Conservation (phyloP, 1,140 invertebrate species). For the Plutomurus gul region DNA sequence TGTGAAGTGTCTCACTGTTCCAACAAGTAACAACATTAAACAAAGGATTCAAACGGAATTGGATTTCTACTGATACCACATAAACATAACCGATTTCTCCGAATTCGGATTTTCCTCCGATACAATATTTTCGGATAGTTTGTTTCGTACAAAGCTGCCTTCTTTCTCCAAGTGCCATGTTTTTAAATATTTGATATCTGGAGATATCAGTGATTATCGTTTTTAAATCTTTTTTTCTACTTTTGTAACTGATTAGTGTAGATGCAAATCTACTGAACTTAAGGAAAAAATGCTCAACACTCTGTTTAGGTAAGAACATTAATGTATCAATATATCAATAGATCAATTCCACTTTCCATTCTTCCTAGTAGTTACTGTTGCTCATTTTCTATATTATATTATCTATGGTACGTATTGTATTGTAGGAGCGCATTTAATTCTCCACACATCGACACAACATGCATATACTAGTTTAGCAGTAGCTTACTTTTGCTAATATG, state of each 20-base stretch:
- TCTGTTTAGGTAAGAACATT: slow-evolving; percentile 28
- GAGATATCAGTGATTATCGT: background rate
- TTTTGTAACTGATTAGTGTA: background rate
- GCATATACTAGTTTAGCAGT: too few relatives aligned
- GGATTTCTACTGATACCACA: background rate
- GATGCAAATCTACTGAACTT: slow-evolving; percentile 38
- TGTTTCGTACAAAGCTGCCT: background rate
- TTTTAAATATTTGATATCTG: slow-evolving; percentile 14
- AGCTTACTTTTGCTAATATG: too few relatives aligned
- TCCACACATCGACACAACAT: too few relatives aligned
- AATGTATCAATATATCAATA: too few relatives aligned
- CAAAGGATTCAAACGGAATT: background rate
- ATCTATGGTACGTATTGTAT: too few relatives aligned
- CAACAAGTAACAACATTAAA: background rate
- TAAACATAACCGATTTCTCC: slow-evolving; percentile 1
- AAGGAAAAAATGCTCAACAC: slow-evolving; percentile 36
- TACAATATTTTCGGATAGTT: background rate
- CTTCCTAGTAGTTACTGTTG: too few relatives aligned
- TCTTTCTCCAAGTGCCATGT: slow-evolving; percentile 31
- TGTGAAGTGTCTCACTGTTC: background rate
- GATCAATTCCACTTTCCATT: background rate
- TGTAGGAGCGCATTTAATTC: too few relatives aligned
- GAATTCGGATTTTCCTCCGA: slow-evolving; percentile 20
- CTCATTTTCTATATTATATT: too few relatives aligned
- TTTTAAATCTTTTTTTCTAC: background rate